phyloP scores from a whole-genome alignment of 2,888 invertebrate genomes.

The Lasioglossum oenotherae region DNA sequence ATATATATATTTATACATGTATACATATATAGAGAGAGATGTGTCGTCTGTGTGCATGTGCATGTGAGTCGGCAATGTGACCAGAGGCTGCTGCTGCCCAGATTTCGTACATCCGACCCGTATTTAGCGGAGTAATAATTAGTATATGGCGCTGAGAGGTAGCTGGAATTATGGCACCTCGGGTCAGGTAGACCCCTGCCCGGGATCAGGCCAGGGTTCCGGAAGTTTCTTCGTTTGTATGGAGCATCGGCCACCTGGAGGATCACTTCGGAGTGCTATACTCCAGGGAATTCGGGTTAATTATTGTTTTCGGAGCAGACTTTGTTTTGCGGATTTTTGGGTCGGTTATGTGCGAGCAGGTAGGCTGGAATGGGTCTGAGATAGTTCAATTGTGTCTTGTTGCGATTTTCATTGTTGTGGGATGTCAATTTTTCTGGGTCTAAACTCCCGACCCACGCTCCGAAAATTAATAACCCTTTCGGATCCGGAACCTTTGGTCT shows the following conservation, averaged over 20 bases:
- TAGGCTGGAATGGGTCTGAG: neutral
- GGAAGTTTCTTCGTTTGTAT: conserved; percentile 5
- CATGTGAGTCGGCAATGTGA: conserved; percentile 25
- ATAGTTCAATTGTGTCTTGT: neutral
- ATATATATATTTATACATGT: neutral
- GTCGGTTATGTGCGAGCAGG: no score
- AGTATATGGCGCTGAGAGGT: conserved; percentile 6
- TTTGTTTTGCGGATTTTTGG: neutral
- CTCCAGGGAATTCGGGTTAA: neutral
- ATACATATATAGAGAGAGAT: neutral
- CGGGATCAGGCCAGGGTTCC: neutral
- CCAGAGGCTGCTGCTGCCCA: neutral
- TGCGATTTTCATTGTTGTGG: neutral
- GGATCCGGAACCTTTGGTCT: neutral
- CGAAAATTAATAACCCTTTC: neutral
- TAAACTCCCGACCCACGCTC: neutral
- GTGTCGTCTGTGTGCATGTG: conserved; percentile 13
- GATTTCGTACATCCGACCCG: conserved; percentile 8
- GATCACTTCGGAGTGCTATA: neutral
- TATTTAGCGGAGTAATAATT: conserved; percentile 12
- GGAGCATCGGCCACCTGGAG: neutral
- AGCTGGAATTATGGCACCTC: neutral
- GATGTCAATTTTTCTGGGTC: neutral
- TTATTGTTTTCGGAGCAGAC: neutral
- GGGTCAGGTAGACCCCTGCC: neutral